Conservation (phyloP, 2,888 invertebrate genomes). For the Spodoptera exigua region DNA sequence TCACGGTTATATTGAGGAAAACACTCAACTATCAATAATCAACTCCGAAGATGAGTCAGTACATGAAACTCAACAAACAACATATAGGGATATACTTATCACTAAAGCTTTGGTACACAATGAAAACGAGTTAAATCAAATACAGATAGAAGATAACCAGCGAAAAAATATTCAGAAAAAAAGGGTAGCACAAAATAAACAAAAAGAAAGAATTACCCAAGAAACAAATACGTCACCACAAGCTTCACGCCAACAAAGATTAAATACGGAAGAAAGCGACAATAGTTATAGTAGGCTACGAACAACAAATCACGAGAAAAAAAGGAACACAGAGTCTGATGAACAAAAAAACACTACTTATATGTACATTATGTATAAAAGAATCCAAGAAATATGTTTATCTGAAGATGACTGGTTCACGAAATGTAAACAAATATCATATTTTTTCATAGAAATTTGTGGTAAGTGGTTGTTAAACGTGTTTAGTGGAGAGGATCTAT, state of each 20-base stretch:
- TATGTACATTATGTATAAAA: neutral
- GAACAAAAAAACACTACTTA: neutral
- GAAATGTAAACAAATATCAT: neutral
- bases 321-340: neutral
- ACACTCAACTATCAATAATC: neutral
- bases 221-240: neutral
- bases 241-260: too few species aligned
- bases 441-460: slow-evolving; percentile 5
- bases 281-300: neutral
- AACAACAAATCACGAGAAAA: neutral
- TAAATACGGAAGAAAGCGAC: neutral
- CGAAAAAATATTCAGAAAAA: neutral
- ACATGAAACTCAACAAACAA: too few species aligned
- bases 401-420: neutral
- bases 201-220: neutral
- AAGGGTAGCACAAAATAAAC: neutral
- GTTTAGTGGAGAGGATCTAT: neutral
- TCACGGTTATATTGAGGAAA: neutral
- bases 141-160: neutral
- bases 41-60: neutral
- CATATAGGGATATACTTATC: neutral
- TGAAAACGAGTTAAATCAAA: neutral
- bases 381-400: neutral
- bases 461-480: slow-evolving; percentile 1
- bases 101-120: neutral